phyloP scores from a whole-genome alignment of 2,113 vertebrate genomes.

The Dissostichus mawsoni region DNA sequence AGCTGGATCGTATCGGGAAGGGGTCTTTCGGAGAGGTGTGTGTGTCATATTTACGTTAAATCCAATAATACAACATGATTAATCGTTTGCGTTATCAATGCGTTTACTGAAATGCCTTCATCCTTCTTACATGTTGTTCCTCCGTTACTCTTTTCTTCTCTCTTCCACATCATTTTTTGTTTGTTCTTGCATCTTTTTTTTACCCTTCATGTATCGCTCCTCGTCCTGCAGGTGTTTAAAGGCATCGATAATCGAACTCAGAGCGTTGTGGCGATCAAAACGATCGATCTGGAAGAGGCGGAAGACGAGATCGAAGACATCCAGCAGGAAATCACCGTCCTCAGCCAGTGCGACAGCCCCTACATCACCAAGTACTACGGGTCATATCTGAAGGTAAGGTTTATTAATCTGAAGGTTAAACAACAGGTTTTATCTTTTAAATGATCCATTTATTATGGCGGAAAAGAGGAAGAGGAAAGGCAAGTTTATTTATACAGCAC shows the following conservation, averaged over 20 bases:
- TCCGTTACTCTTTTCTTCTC: neutral
- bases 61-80: no score
- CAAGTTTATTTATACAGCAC: no score
- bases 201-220: no score
- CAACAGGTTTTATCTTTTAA: no score
- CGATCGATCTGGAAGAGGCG: conserved; percentile 95
- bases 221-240: conserved; percentile 82
- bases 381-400: conserved; percentile 92
- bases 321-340: conserved; percentile 95
- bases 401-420: no score
- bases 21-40: conserved; percentile 94
- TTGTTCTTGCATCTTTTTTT: no score
- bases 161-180: neutral
- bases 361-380: conserved; percentile 96
- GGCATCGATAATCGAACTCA: conserved; percentile 93
- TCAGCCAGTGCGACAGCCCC: conserved; percentile 95
- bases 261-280: conserved; percentile 95
- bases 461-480: no score
- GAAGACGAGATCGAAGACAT: conserved; percentile 98
- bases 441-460: no score
- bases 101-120: no score
- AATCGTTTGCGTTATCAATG: no score
- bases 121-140: neutral
- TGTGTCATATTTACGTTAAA: neutral
- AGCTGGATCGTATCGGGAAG: conserved; percentile 94